Conservation (phyloP, 1,140 invertebrate genomes). For the Apis cerana region DNA sequence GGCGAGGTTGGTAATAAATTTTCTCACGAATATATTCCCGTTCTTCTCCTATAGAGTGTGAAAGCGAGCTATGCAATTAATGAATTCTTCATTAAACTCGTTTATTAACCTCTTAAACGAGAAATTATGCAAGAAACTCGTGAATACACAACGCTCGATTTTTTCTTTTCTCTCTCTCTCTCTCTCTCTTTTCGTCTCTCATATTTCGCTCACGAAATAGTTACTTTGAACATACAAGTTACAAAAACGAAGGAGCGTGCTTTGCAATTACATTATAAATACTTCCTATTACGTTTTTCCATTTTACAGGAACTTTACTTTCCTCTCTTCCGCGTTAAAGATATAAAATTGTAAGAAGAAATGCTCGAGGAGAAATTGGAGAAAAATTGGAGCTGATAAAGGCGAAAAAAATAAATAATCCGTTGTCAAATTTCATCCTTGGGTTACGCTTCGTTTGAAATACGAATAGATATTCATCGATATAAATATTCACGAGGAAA, state of each 20-base stretch:
- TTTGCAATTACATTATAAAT: not conserved
- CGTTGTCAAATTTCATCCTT: too few relatives aligned
- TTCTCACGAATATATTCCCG: not conserved
- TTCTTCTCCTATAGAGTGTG: not conserved
- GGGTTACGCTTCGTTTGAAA: too few relatives aligned
- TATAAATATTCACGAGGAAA: too few relatives aligned
- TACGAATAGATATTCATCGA: too few relatives aligned
- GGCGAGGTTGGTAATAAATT: not conserved
- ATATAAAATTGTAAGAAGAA: too few relatives aligned
- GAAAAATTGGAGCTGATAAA: too few relatives aligned
- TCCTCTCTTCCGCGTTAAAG: not conserved
- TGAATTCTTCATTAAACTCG: conserved; percentile 31
- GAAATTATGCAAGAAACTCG: conserved; percentile 15
- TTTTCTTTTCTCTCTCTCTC: not conserved
- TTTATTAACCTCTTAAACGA: conserved; percentile 26
- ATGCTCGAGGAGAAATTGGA: too few relatives aligned
- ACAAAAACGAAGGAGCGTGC: not conserved
- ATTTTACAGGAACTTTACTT: not conserved
- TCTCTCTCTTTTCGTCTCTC: not conserved
- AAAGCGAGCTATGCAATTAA: conserved; percentile 13
- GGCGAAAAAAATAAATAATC: too few relatives aligned
- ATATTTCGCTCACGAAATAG: not conserved
- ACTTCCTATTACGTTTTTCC: not conserved
- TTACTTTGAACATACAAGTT: not conserved
- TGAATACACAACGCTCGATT: not conserved